A percentile compares a stretch with the other conserved stretches of the same genome.
phyloP scores from a whole-genome alignment of 2,888 invertebrate genomes.

The Lasioglossum calceatum region DNA sequence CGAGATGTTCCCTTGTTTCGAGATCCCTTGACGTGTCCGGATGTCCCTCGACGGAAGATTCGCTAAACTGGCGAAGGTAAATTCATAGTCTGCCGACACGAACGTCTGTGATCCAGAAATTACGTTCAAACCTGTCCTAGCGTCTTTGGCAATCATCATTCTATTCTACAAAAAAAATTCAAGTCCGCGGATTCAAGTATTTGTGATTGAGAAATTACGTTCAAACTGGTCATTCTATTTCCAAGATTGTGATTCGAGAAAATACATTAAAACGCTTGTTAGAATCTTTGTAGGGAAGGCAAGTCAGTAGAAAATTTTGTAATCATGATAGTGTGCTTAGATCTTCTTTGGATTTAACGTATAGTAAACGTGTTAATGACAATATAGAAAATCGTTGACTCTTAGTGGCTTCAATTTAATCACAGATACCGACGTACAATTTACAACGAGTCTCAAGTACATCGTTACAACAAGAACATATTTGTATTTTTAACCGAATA shows the following conservation, averaged over 20 bases:
- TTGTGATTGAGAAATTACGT: too few relatives aligned
- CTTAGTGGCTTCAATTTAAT: background rate
- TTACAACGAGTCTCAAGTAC: too few relatives aligned
- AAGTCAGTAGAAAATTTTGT: background rate
- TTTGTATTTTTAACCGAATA: background rate
- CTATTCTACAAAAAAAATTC: too few relatives aligned
- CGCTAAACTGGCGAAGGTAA: background rate
- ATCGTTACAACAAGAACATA: background rate
- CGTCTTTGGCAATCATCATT: background rate
- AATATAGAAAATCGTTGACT: too few relatives aligned
- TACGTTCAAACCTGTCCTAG: background rate
- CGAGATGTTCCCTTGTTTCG: constrained; percentile 42
- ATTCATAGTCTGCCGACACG: background rate
- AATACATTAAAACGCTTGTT: background rate
- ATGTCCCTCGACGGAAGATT: background rate
- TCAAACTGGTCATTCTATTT: too few relatives aligned
- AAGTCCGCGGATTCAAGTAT: too few relatives aligned
- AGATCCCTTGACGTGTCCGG: background rate
- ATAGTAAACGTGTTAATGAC: too few relatives aligned
- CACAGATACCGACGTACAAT: background rate
- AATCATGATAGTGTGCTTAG: too few relatives aligned
- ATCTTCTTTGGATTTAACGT: too few relatives aligned
- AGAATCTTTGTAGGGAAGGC: too few relatives aligned
- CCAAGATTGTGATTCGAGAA: background rate
- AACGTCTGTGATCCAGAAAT: background rate